Conservation (phyloP, 2,113 vertebrate species). For the Nanger granti region DNA sequence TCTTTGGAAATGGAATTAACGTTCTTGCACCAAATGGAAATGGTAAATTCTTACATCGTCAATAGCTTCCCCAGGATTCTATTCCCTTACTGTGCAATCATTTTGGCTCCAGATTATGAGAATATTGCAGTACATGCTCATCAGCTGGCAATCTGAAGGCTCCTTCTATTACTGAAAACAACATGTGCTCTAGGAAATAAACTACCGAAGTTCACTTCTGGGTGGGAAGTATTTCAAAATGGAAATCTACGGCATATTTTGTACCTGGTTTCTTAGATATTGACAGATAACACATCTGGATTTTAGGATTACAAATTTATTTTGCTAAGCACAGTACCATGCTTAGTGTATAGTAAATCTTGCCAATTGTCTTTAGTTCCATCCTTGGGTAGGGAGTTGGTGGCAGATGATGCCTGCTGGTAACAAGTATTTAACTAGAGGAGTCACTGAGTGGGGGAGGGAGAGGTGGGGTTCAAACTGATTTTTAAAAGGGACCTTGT, state of each 20-base stretch:
- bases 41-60: slow-evolving; percentile 40
- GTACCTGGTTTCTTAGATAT: neutral
- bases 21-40: slow-evolving; percentile 24
- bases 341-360: neutral
- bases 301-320: neutral
- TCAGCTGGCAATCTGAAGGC: neutral
- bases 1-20: slow-evolving; percentile 38
- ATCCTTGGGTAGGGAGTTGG: neutral
- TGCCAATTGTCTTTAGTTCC: neutral
- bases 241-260: neutral
- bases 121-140: neutral
- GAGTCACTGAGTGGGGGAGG: neutral
- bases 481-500: neutral
- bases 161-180: slow-evolving; percentile 18
- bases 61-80: slow-evolving; percentile 32
- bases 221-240: neutral
- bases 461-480: neutral
- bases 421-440: neutral
- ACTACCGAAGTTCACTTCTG: neutral
- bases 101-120: slow-evolving; percentile 20
- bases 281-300: neutral
- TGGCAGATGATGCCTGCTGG: neutral
- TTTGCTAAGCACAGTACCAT: neutral
- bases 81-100: slow-evolving; percentile 7
- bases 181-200: neutral